Percentiles rank a stretch among this genome's conserved stretches.
Conservation (phyloP, 2,113 vertebrate genomes). For the Platysteira castanea region DNA sequence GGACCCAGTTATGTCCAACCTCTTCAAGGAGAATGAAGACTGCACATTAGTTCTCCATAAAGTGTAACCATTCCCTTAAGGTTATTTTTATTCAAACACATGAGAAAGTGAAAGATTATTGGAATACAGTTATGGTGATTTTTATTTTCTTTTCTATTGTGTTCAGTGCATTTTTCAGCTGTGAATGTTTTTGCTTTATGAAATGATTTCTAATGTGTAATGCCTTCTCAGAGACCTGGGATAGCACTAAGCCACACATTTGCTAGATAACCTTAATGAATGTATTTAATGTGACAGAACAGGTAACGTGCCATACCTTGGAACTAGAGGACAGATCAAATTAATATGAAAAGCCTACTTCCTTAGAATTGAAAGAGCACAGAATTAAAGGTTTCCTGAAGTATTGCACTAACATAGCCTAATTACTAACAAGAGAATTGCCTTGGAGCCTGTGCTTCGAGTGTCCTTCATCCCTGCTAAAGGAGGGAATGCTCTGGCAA, state of each 20-base stretch:
- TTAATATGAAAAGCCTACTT: neutral
- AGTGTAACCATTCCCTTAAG: slow-evolving; percentile 72
- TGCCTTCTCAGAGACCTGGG: slow-evolving; percentile 52
- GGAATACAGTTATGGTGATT: slow-evolving; percentile 49
- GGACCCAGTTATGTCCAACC: slow-evolving; percentile 57
- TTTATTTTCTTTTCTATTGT: slow-evolving; percentile 6
- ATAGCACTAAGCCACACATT: slow-evolving; percentile 6
- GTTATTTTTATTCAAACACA: slow-evolving; percentile 33
- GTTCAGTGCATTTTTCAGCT: slow-evolving; percentile 67
- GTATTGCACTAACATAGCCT: slow-evolving; percentile 32
- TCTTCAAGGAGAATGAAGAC: slow-evolving; percentile 84
- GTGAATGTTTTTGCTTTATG: slow-evolving; percentile 69
- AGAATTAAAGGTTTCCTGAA: slow-evolving; percentile 8
- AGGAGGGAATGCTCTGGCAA: neutral
- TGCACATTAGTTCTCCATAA: slow-evolving; percentile 91
- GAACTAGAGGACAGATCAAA: neutral
- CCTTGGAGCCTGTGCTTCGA: neutral
- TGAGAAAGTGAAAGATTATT: slow-evolving; percentile 49
- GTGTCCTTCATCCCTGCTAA: neutral
- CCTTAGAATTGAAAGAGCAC: slow-evolving; percentile 37
- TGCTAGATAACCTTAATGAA: slow-evolving; percentile 44
- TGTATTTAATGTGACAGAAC: slow-evolving; percentile 47
- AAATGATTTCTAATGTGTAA: slow-evolving; percentile 24
- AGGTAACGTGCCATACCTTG: slow-evolving; percentile 14
- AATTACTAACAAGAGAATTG: slow-evolving; percentile 21